Evolutionary conservation across 2,888 invertebrate genomes (phyloP), one percentile per base, ranked within the genome.

Genomic region (Craniophora ligustri): DNA sequence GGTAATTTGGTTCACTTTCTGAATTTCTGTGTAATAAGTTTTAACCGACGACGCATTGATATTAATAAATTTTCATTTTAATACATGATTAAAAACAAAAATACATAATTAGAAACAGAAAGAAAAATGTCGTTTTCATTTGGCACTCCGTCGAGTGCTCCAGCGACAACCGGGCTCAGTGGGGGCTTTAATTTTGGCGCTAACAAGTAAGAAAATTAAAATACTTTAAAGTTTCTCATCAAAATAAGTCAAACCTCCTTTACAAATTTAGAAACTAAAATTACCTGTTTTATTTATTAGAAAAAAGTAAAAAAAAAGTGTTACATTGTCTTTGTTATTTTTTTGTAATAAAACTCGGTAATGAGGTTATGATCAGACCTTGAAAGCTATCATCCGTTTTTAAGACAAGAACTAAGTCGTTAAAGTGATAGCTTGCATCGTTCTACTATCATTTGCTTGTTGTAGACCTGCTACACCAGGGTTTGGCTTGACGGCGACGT

Each of bases 121-220:
- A 36, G 34, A 18, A 84, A 67, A 54, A 92, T 93, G 92, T 88
- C 92, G 45, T 92, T 93, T 82, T 87, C 89, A 4, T 94, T 93
- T 60, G 90, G 90, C 30, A 84, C 91, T 42, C 91, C 93, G 15
- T 84, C 92, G n/a, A 92, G 92, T 78, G 92, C 93, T 39, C 92
- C 93, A 16, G 92, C 92, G n/a, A 83, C 86, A 16, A 78, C 88
- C 31, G 85, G 86, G 1, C 84, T 91, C 16, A 57, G 85, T 3
- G 81, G 84, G 21, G 90, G 93, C 11, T 94, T 94, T 55, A 90
- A 83, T 78, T 94, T 94, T 79, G 92, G 91, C 62, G 89, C 87
- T 65, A 89, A 86, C 75, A 93, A 93, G 93, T 93, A 82, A 86
- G 86, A n/a, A n/a, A n/a, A n/a, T n/a, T 83, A 34, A 14, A 42